Evolutionary conservation across 53 echinoderm and acorn worm genomes (phyloP).

Genomic region (Hippasteria phrygiana): DNA sequence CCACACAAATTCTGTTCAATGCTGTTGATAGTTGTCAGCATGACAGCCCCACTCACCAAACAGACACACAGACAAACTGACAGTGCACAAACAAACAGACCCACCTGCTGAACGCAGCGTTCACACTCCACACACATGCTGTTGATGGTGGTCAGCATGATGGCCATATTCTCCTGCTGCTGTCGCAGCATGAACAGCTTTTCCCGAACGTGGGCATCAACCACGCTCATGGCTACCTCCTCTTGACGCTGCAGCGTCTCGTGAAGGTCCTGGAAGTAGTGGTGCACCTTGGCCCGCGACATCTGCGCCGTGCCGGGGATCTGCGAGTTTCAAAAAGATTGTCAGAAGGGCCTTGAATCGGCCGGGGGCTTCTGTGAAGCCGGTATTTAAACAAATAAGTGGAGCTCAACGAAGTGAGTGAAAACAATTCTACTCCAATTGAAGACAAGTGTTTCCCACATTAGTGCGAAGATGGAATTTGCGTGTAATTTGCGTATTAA

Average conservation of each 20-base stretch:
- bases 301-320: conserved; percentile 94
- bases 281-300: conserved; percentile 81
- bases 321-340: conserved; percentile 46
- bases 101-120: conserved; percentile 79
- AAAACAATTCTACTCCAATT: too few species aligned
- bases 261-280: conserved; percentile 89
- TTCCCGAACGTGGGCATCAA: conserved; percentile 90
- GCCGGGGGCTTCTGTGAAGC: too few species aligned
- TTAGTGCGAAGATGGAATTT: too few species aligned
- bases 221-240: conserved; percentile 89
- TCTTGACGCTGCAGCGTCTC: conserved; percentile 89
- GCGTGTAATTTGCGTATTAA: too few species aligned
- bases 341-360: not conserved
- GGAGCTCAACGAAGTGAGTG: too few species aligned
- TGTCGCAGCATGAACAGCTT: conserved; percentile 85
- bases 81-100: not conserved
- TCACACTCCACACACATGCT: conserved; percentile 92
- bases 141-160: conserved; percentile 75
- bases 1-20: conserved; percentile 86
- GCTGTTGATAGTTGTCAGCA: conserved; percentile 71
- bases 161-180: conserved; percentile 86
- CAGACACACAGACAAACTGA: not conserved
- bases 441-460: too few species aligned
- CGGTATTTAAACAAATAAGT: too few species aligned
- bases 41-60: conserved; percentile 10